Conservation (phyloP, 1,140 invertebrate species). For the Apis laboriosa region DNA sequence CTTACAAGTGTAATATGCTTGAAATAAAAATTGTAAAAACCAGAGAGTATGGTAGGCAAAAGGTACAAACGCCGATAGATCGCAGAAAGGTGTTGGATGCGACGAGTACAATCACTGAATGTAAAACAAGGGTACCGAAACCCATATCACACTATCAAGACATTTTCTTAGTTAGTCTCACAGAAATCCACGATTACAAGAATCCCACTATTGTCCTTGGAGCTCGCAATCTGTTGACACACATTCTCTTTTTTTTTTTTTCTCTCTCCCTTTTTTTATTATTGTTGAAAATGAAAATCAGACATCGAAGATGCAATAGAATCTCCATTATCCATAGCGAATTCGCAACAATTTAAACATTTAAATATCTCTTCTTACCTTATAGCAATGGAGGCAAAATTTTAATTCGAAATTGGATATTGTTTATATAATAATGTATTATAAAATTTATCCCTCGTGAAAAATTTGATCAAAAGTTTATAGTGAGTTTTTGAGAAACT, state of each 20-base stretch:
- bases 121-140: slow-evolving; percentile 14
- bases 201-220: not conserved
- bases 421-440: too few species aligned
- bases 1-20: slow-evolving; percentile 66
- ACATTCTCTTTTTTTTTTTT: not conserved
- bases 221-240: not conserved
- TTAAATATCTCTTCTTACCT: too few species aligned
- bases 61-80: slow-evolving; percentile 67
- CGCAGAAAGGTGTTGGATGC: slow-evolving; percentile 64
- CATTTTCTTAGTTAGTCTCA: slow-evolving; percentile 7
- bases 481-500: too few species aligned
- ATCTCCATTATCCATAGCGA: too few species aligned
- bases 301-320: not conserved
- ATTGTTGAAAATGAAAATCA: not conserved
- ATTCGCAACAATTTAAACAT: too few species aligned
- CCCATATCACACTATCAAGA: slow-evolving; percentile 40
- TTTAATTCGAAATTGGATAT: too few species aligned
- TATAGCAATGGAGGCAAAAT: too few species aligned
- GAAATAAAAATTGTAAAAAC: slow-evolving; percentile 71
- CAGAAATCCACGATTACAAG: not conserved
- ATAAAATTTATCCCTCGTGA: too few species aligned
- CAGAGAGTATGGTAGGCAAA: slow-evolving; percentile 73
- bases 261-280: not conserved
- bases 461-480: too few species aligned
- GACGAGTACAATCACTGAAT: slow-evolving; percentile 64